These are phyloP conservation scores for Lucifuga dentata DNA, from an alignment of 2,113 vertebrate genomes.

Conservation along the genomic window DNA sequence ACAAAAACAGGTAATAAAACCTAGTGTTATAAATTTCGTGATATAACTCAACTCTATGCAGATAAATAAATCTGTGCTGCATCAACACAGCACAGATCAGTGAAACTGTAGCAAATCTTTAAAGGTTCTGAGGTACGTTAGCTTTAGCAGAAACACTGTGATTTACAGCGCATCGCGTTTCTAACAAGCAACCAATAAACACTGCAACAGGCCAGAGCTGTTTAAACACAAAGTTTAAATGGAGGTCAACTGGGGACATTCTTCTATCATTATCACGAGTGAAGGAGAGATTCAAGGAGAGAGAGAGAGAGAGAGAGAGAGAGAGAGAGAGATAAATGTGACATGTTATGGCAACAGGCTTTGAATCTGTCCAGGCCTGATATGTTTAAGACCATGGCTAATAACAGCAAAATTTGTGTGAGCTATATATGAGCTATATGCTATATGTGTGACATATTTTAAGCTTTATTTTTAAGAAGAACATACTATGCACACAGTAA, in stretches of 20 bases:
- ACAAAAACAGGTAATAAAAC: slow-evolving; percentile 28
- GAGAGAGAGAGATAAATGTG: neutral
- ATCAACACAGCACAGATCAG: neutral
- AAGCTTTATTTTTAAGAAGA: too few relatives aligned
- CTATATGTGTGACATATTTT: too few relatives aligned
- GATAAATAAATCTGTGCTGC: neutral
- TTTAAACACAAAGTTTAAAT: slow-evolving; percentile 60
- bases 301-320: neutral
- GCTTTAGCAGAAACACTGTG: slow-evolving; percentile 7
- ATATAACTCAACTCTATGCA: slow-evolving; percentile 6
- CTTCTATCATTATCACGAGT: slow-evolving; percentile 38
- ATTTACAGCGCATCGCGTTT: slow-evolving; percentile 61
- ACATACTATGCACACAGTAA: too few relatives aligned
- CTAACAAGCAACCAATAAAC: slow-evolving; percentile 64
- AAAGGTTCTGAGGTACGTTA: neutral
- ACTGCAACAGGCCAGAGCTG: slow-evolving; percentile 42
- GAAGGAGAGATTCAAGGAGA: slow-evolving; percentile 8
- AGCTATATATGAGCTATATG: too few relatives aligned
- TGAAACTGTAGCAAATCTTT: too few relatives aligned
- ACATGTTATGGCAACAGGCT: neutral
- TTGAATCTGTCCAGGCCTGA: too few relatives aligned
- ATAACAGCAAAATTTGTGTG: too few relatives aligned
- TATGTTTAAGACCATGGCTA: too few relatives aligned
- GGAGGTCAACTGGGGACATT: slow-evolving; percentile 50
- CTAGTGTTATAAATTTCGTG: slow-evolving; percentile 1